Evolutionary conservation across 2,113 vertebrate species (phyloP), one percentile per base, ranked within the genome.

Genomic region (Pan paniscus): DNA sequence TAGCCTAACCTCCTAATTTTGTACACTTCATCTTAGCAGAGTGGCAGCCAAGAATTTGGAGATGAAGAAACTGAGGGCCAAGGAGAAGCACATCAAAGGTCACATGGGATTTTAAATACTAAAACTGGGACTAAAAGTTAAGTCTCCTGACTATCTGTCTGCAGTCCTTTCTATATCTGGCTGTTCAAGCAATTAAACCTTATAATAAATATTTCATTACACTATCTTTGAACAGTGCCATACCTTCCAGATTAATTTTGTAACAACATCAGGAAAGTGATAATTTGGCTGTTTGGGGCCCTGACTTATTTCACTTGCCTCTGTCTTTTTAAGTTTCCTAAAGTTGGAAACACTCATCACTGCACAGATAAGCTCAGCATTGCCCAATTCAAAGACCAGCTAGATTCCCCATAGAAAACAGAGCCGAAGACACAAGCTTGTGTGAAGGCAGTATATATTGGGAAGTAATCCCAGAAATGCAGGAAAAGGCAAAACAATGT

Each of bases 291-390:
- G 40, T 59, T 43, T 57, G 22, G 67, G 46, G 40, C 35, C 40
- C 48, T 94, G 85, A 92, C 84, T 96, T 93, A 89, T 40, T 92
- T 92, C 55, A 72, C 72, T 43, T 82, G 84, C 43, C 70, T 84
- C 84, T 85, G n/a, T n/a, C 12, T 50, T 87, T 59, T 64, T 32
- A 14, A 82, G 40, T 70, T 83, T 75, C 88, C 79, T 43, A 23
- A 57, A 92, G 27, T 52, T 94, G 35, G 16, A 57, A 85, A 85
- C 14, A 52, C 48, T 75, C 38, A 79, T 55, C 38, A 30, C 67
- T 68, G 23, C 8, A 52, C 55, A 89, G 38, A 57, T 80, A 50
- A 52, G 35, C 22, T 89, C 30, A 68, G 35, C 38, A 46, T 20
- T 50, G 67, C n/a, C 38, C 55, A 64, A 40, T 11, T 80, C 73